A percentile compares a stretch with the other conserved stretches of the same genome.
These are phyloP conservation scores for Chlamydotis undulata DNA, from an alignment of 2,113 vertebrate genomes.

Conservation along the genomic window DNA sequence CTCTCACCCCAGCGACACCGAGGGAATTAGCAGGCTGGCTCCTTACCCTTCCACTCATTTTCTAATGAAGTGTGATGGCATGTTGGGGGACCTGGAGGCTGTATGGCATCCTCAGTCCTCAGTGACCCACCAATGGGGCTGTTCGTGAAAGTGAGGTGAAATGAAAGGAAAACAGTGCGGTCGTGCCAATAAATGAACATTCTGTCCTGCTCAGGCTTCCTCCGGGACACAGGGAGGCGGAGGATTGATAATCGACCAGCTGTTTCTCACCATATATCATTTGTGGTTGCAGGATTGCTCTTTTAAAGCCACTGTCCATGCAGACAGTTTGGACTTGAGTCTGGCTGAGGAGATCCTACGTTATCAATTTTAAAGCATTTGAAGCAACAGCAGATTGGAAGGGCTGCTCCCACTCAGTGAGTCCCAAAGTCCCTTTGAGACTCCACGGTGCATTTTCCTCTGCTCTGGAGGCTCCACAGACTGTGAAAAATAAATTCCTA, in stretches of 20 bases:
- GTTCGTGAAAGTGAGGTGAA: background rate
- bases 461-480: background rate
- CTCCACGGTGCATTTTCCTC: background rate
- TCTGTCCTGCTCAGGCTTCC: background rate
- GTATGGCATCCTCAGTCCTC: background rate
- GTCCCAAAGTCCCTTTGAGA: background rate
- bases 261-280: background rate
- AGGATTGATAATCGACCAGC: background rate
- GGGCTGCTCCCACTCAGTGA: background rate
- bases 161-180: background rate
- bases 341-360: background rate
- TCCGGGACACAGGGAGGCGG: background rate
- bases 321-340: background rate
- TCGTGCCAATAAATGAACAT: background rate
- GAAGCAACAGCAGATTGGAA: background rate
- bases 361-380: background rate
- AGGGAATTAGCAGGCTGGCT: background rate
- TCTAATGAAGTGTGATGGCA: background rate
- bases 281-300: background rate
- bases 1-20: background rate
- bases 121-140: background rate
- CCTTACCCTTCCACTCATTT: background rate
- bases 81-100: background rate
- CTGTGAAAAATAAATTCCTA: background rate
- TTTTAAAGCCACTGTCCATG: background rate